Evolutionary conservation across 2,888 invertebrate species (phyloP), one percentile per base, ranked within the genome.

Genomic region (Loripinus fragilis): DNA sequence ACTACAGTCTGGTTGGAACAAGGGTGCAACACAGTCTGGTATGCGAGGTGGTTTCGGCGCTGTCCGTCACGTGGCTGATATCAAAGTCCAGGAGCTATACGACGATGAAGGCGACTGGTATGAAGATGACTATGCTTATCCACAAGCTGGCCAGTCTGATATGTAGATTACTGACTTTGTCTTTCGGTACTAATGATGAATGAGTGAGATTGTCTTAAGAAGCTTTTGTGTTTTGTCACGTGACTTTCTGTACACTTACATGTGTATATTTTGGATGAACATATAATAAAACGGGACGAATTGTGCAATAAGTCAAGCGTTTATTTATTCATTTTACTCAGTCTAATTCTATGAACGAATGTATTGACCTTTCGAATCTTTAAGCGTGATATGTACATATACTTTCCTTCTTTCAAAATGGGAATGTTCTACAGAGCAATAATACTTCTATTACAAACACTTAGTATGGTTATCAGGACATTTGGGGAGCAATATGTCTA

Each of bases 1-100:
- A 30, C 85, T 92, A 2, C 93, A 93, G 76, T 89, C 91, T 15
- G 93, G 93, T 33, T 90, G 91, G 45, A 93, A 93, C 87, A 92
- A 92, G 80, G 89, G 88, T 41, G 93, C 92, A 35, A 90, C 90
- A 45, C 93, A 93, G 86, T 74, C 86, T 10, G 93, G 93, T 20
- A 93, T 92, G 91, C 78, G 80, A 15, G 92, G 92, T 20, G 77
- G 82, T 55, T 78, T 93, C 77, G 93, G 93, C 12, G 87, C 90
- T 28, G 90, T 89, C 7, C 87, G 93, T 52, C 93, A 93, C 79
- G 91, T 89, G 20, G 85, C 91, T 50, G 93, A 93, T 80, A 93
- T 88, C 83, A 74, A 48, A 60, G 78, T 83, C 65, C 76, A 52
- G 10, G 83, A 68, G 84, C 86, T 71, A 87, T 88, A 30, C 80